Base-by-base conservation (phyloP, 2,113 vertebrate species). In the Paramormyrops kingsleyae region DNA sequence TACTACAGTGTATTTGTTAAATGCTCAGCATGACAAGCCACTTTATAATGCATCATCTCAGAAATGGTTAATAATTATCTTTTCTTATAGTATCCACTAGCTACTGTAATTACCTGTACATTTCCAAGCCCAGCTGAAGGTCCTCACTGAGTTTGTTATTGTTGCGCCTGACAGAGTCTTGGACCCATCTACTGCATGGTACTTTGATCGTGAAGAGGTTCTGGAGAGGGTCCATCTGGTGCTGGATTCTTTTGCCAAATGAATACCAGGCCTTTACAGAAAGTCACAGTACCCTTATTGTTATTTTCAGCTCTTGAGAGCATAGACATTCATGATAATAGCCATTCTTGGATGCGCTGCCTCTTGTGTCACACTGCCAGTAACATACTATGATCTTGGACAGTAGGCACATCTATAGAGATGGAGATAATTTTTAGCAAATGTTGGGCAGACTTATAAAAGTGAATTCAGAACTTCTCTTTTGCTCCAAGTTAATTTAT, bases 101-200 rank as follows among this genome's bases (percentile, higher is more conserved):
- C 89, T 46, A 19, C 4, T 77, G 85, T 70, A 90, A 80, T 90
- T 90, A 87, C 10, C 5, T 50, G 84, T 77, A 87, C 85, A 53
- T 90, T 90, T 77, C 50, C 62, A 90, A 52, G 62, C 66, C 44
- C 49, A 88, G 89, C 87, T 90, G 35, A 91, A 74, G 59, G 70
- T 87, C 13, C 13, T 89, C 88, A 56, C 59, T n/a, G 47, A 19
- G 35, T 74, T 77, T 89, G 83, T 89, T 90, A 89, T 87, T 77
- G 90, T 77, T 89, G 35, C 6, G 46, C 83, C 24, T 89, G 90
- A 89, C 83, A 89, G 88, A 39, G 39, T 44, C 50, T n/a, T 91
- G 90, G 90, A 91, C 47, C 84, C 21, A 2, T 52, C 35, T 77
- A 24, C 27, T 31, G 31, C 49, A 89, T 56, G 24, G 74, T 53